Evolutionary conservation across 2,888 invertebrate species (phyloP), one percentile per base, ranked within the genome.

Genomic region (Prosapia bicincta): DNA sequence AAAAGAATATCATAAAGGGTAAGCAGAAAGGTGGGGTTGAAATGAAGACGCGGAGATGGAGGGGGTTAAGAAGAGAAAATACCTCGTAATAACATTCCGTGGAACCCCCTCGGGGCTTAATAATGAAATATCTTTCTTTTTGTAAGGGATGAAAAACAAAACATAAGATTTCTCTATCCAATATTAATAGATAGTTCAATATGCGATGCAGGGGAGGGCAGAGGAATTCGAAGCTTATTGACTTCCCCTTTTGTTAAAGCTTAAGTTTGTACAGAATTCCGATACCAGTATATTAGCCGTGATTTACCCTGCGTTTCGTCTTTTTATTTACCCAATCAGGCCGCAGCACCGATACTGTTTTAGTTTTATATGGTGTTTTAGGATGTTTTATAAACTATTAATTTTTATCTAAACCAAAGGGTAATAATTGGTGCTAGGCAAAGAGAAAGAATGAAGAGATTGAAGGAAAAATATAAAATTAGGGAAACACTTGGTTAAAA

Each of bases 111-210:
- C n/a, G 54, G 20, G 54, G 54, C 54, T 54, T 54, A 54, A 54
- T 54, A 54, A 54, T 54, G 54, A 54, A 54, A 54, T 54, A 54
- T 54, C 54, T 54, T 54, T 54, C 54, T 54, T 54, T 38, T 54
- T 54, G 54, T 54, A 30, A 54, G 54, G 54, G 54, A 54, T 54
- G 20, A 54, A 54, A 54, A 54, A 54, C 54, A 54, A 54, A 54
- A 54, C 54, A 54, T 54, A 54, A 54, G 54, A 54, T 54, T 54
- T 54, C 54, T 54, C 54, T 54, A 54, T 54, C 54, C 54, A 54
- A 54, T 54, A 54, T 54, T 54, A 54, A 54, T 54, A 54, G 54
- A 54, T 54, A 54, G 54, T 54, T 54, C 54, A 54, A 54, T 54
- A 54, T 54, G 54, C 54, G 54, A 54, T 20, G 10, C 20, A 54